These are phyloP conservation scores for Temnothorax rugatulus DNA, from an alignment of 2,888 invertebrate species.

Conservation along the genomic window DNA sequence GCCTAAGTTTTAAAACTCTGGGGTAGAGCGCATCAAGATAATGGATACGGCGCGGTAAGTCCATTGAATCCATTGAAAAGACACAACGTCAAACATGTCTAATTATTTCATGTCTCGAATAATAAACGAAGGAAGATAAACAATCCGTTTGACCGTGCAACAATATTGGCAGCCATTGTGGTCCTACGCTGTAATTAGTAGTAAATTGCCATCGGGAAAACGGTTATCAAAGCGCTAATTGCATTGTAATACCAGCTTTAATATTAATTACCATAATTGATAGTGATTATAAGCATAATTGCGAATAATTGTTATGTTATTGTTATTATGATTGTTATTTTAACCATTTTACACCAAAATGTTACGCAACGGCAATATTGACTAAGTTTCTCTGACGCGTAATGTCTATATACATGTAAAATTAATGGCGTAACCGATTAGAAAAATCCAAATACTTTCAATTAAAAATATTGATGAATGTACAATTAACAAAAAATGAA, in stretches of 20 bases:
- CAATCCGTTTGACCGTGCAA: constrained; percentile 37
- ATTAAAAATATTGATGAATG: not conserved
- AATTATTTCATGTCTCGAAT: constrained; percentile 21
- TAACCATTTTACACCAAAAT: not conserved
- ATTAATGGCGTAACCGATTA: not conserved
- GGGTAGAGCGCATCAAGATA: not conserved
- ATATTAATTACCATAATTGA: constrained; percentile 52
- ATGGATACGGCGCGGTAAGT: not conserved
- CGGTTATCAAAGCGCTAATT: constrained; percentile 52
- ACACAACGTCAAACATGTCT: not conserved
- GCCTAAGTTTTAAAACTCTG: not conserved
- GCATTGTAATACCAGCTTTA: constrained; percentile 50
- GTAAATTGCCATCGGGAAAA: constrained; percentile 50
- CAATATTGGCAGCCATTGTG: constrained; percentile 46
- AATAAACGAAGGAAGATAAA: constrained; percentile 37
- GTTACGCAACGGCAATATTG: not conserved
- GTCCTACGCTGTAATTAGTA: constrained; percentile 42
- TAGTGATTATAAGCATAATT: constrained; percentile 49
- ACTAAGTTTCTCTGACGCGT: constrained; percentile 3
- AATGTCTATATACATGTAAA: not conserved
- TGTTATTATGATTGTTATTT: constrained; percentile 30
- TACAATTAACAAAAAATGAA: not conserved
- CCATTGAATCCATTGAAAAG: not conserved
- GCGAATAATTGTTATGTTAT: constrained; percentile 43
- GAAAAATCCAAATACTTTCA: not conserved